A percentile compares a stretch with the other conserved stretches of the same genome.
Conservation (phyloP, 1,140 invertebrate species). For the Tribolium castaneum region DNA sequence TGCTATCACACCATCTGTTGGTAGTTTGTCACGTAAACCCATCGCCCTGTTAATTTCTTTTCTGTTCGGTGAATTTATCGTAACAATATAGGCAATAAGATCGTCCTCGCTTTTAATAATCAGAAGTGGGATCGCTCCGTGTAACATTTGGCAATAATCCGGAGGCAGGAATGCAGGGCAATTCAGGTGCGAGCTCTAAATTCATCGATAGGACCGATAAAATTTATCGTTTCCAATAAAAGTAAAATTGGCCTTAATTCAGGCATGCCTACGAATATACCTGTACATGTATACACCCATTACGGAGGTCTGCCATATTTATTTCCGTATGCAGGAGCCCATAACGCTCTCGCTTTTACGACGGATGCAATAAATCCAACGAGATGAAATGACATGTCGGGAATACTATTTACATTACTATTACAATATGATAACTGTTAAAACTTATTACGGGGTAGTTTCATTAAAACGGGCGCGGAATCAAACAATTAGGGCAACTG, state of each 20-base stretch:
- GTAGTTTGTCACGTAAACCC: neutral
- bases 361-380: constrained; percentile 51
- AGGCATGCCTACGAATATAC: constrained; percentile 36
- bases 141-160: constrained; percentile 9
- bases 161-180: constrained; percentile 5
- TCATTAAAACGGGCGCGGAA: neutral
- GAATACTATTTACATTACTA: constrained; percentile 48
- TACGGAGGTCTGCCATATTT: constrained; percentile 42
- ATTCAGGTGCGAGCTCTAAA: constrained; percentile 37
- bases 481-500: too few relatives aligned
- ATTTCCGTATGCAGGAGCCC: constrained; percentile 41
- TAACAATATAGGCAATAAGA: neutral
- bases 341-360: constrained; percentile 49
- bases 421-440: neutral
- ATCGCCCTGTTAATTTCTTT: neutral
- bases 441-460: neutral
- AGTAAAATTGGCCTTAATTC: constrained; percentile 47
- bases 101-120: constrained; percentile 2
- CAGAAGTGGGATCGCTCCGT: constrained; percentile 1
- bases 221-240: constrained; percentile 48
- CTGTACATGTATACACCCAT: constrained; percentile 3
- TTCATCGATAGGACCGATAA: constrained; percentile 43
- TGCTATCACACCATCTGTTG: neutral
- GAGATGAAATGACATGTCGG: constrained; percentile 50
- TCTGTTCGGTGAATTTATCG: neutral